These are phyloP conservation scores for Cisticola juncidis DNA, from an alignment of 2,113 vertebrate genomes.

Conservation along the genomic window DNA sequence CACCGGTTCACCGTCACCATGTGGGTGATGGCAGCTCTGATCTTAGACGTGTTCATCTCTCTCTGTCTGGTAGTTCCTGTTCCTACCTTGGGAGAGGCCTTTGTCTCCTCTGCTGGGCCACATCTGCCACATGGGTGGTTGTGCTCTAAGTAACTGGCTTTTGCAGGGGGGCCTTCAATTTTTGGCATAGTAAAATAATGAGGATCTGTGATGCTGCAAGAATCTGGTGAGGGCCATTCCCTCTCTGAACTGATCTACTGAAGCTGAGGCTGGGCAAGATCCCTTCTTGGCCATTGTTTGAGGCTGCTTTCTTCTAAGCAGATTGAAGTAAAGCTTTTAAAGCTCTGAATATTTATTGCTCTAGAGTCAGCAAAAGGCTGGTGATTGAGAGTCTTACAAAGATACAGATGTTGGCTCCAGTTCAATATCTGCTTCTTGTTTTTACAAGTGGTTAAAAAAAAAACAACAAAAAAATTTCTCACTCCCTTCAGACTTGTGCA, in stretches of 20 bases:
- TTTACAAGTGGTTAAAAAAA: conserved; percentile 45
- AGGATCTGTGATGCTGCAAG: neutral
- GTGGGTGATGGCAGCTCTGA: conserved; percentile 29
- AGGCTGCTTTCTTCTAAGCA: conserved; percentile 29
- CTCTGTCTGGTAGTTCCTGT: neutral
- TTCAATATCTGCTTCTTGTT: conserved; percentile 55
- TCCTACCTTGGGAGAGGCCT: neutral
- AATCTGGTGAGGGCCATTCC: neutral
- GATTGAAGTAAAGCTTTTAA: conserved; percentile 52
- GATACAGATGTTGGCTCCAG: conserved; percentile 23
- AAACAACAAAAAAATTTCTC: neutral
- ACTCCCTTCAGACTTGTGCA: neutral
- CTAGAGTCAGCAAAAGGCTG: conserved; percentile 49
- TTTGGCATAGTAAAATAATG: neutral
- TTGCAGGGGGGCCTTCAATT: neutral
- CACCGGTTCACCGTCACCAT: neutral
- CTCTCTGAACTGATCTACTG: neutral
- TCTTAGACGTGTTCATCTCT: neutral
- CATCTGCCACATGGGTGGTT: neutral
- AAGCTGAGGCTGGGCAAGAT: neutral
- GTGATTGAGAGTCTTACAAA: conserved; percentile 34
- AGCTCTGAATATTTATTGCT: conserved; percentile 37
- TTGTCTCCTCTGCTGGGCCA: neutral
- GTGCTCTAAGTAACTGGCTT: neutral
- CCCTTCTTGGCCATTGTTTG: conserved; percentile 12